Evolutionary conservation across 2,888 invertebrate species (phyloP).

Genomic region (Synergus itoensis): DNA sequence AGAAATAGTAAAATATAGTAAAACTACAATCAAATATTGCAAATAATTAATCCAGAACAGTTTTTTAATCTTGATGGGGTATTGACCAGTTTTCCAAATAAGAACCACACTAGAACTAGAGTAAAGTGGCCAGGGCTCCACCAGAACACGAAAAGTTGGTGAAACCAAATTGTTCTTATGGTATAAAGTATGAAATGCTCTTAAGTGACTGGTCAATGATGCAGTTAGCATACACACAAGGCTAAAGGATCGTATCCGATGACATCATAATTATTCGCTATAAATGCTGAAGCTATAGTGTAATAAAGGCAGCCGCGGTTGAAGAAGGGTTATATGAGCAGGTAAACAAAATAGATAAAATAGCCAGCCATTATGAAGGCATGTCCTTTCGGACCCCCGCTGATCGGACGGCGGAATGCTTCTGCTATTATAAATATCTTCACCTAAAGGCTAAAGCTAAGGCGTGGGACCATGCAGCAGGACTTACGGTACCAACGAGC

Average conservation of each 20-base stretch:
- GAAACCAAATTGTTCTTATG: too few relatives aligned
- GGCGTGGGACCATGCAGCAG: conserved; percentile 64
- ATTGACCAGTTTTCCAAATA: too few relatives aligned
- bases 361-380: conserved; percentile 68
- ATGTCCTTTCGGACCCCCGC: conserved; percentile 72
- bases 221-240: neutral
- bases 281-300: conserved; percentile 51
- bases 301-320: conserved; percentile 48
- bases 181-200: too few relatives aligned
- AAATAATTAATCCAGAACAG: too few relatives aligned
- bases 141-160: too few relatives aligned
- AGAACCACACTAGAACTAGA: too few relatives aligned
- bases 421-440: conserved; percentile 72
- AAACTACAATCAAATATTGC: too few relatives aligned
- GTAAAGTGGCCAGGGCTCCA: too few relatives aligned
- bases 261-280: conserved; percentile 56
- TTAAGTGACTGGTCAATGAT: neutral
- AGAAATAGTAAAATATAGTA: too few relatives aligned
- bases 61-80: too few relatives aligned
- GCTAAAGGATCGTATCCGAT: conserved; percentile 45
- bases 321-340: conserved; percentile 45
- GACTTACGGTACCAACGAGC: conserved; percentile 26
- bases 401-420: conserved; percentile 69
- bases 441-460: conserved; percentile 62
- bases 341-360: conserved; percentile 65